phyloP scores from a whole-genome alignment of 2,888 invertebrate species.

The Drosophila siamana region DNA sequence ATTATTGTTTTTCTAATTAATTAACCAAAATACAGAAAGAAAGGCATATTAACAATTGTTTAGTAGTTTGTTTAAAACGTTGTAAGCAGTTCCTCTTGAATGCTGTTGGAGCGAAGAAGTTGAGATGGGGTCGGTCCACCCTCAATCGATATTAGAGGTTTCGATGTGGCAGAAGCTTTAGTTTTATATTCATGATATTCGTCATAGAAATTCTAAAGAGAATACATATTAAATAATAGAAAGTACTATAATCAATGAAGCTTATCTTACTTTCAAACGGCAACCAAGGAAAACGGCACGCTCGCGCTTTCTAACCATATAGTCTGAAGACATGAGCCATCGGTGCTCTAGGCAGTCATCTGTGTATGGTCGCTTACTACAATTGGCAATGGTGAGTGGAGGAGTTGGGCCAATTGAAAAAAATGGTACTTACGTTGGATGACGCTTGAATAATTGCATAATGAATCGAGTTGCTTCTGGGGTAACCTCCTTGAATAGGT shows the following conservation, averaged over 20 bases:
- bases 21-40: conserved; percentile 44
- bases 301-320: conserved; percentile 96
- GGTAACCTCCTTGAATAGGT: conserved; percentile 96
- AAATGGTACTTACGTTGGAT: conserved; percentile 90
- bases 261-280: conserved; percentile 89
- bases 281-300: conserved; percentile 94
- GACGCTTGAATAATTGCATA: conserved; percentile 97
- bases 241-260: not conserved
- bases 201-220: conserved; percentile 89
- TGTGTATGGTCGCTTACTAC: conserved; percentile 95
- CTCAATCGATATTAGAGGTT: conserved; percentile 87
- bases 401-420: not conserved
- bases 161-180: conserved; percentile 87
- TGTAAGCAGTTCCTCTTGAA: conserved; percentile 92
- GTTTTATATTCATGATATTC: conserved; percentile 91
- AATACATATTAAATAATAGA: not conserved
- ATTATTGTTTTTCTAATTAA: conserved; percentile 27
- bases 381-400: conserved; percentile 2
- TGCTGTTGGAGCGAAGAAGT: conserved; percentile 91
- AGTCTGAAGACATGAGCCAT: conserved; percentile 97
- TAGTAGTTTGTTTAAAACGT: conserved; percentile 72
- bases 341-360: conserved; percentile 98
- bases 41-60: conserved; percentile 21
- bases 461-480: conserved; percentile 97
- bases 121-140: conserved; percentile 87